A percentile compares a stretch with the other conserved stretches of the same genome.
phyloP scores from a whole-genome alignment of 1,140 invertebrate genomes.

The Sinella curviseta region DNA sequence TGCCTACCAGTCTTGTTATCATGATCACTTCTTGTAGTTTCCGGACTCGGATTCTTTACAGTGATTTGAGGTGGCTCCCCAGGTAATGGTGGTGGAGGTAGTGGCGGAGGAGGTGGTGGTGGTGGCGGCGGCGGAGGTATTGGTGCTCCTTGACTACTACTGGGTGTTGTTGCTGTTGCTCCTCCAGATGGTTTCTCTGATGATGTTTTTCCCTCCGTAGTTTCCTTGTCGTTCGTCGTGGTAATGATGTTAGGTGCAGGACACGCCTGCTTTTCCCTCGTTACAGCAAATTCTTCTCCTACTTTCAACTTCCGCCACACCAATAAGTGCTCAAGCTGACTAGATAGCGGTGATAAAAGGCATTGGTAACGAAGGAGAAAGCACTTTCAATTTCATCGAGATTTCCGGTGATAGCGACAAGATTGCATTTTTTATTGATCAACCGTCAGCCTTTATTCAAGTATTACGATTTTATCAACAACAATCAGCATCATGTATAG shows the following conservation, averaged over 20 bases:
- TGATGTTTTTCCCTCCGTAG: neutral
- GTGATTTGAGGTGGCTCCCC: neutral
- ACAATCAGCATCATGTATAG: too few relatives aligned
- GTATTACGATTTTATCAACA: too few relatives aligned
- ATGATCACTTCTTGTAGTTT: conserved; percentile 1
- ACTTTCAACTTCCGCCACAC: too few relatives aligned
- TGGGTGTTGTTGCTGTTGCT: neutral
- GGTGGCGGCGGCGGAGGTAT: neutral
- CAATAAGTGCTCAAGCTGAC: conserved; percentile 5
- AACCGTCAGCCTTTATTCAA: too few relatives aligned
- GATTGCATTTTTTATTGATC: too few relatives aligned
- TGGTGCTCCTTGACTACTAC: neutral
- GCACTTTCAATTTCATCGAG: neutral
- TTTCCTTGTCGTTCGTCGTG: conserved; percentile 9
- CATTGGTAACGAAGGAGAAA: too few relatives aligned
- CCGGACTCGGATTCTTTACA: neutral
- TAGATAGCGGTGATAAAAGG: too few relatives aligned
- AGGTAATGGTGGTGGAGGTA: neutral
- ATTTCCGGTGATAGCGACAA: too few relatives aligned
- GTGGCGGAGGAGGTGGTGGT: neutral
- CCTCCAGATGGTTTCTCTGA: neutral
- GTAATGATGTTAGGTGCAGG: conserved; percentile 15
- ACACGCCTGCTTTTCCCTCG: neutral
- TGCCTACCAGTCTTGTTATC: neutral
- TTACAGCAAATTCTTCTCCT: neutral